A percentile compares a stretch with the other conserved stretches of the same genome.
These are phyloP conservation scores for Tachina fera DNA, from an alignment of 2,888 invertebrate genomes.

Conservation along the genomic window DNA sequence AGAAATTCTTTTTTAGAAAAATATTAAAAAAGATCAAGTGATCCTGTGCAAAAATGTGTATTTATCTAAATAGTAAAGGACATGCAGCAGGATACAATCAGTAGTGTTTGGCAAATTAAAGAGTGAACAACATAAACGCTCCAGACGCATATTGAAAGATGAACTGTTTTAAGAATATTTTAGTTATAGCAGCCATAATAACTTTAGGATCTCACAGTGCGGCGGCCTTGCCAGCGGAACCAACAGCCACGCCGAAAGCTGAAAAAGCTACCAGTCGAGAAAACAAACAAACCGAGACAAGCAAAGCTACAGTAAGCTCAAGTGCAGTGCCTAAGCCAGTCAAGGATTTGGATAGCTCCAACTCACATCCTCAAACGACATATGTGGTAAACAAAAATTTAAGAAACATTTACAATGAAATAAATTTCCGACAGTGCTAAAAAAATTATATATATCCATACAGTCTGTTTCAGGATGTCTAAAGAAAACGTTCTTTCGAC, in stretches of 20 bases:
- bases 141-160: constrained; percentile 5
- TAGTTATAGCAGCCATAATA: constrained; percentile 63
- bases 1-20: constrained; percentile 34
- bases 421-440: too few species aligned
- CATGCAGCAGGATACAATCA: constrained; percentile 46
- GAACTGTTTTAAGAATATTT: constrained; percentile 55
- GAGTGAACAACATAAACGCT: constrained; percentile 35
- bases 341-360: constrained; percentile 52
- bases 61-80: constrained; percentile 58
- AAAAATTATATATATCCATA: too few species aligned
- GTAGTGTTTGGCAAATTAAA: constrained; percentile 35
- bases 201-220: constrained; percentile 48
- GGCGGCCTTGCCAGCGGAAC: constrained; percentile 47
- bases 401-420: too few species aligned
- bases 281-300: constrained; percentile 7
- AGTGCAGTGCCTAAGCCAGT: constrained; percentile 5
- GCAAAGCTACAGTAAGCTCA: constrained; percentile 3
- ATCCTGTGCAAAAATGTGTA: constrained; percentile 4
- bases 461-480: too few species aligned
- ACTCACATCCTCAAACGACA: constrained; percentile 47
- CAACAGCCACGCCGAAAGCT: background rate
- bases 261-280: constrained; percentile 3
- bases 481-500: too few species aligned
- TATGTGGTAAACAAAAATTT: constrained; percentile 57
- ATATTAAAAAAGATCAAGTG: constrained; percentile 2